Evolutionary conservation across 1,140 invertebrate genomes (phyloP).

Genomic region (Maconellicoccus hirsutus): DNA sequence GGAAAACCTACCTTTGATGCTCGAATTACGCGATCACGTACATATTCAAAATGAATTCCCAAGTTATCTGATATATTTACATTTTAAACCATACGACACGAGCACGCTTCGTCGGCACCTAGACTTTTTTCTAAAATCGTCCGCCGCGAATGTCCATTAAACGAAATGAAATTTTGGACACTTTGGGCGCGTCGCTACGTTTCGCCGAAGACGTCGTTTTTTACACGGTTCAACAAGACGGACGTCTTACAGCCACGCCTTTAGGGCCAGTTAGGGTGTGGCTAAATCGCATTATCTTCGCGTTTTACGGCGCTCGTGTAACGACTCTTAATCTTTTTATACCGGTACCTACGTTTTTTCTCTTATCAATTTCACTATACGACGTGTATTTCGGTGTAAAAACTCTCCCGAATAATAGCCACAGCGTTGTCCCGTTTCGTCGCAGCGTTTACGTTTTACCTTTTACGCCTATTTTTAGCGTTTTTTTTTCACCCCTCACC

Average conservation of each 20-base stretch:
- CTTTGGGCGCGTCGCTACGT: neutral
- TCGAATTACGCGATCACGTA: no score
- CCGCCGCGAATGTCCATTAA: neutral
- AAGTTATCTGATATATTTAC: no score
- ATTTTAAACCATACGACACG: no score
- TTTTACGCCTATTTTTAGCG: neutral
- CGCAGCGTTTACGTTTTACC: neutral
- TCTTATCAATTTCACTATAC: neutral
- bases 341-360: neutral
- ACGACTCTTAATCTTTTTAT: neutral
- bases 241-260: slow-evolving; percentile 6
- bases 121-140: no score
- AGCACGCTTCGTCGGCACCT: no score
- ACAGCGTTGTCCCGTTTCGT: neutral
- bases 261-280: slow-evolving; percentile 6
- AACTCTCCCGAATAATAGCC: neutral
- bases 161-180: slow-evolving; percentile 7
- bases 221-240: slow-evolving; percentile 3
- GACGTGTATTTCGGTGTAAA: neutral
- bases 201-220: neutral
- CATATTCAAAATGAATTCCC: no score
- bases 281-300: neutral
- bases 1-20: no score
- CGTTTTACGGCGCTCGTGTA: neutral
- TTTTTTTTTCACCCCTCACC: neutral